Evolutionary conservation across 2,888 invertebrate species (phyloP).

Genomic region (Acanthosepion pharaonis): DNA sequence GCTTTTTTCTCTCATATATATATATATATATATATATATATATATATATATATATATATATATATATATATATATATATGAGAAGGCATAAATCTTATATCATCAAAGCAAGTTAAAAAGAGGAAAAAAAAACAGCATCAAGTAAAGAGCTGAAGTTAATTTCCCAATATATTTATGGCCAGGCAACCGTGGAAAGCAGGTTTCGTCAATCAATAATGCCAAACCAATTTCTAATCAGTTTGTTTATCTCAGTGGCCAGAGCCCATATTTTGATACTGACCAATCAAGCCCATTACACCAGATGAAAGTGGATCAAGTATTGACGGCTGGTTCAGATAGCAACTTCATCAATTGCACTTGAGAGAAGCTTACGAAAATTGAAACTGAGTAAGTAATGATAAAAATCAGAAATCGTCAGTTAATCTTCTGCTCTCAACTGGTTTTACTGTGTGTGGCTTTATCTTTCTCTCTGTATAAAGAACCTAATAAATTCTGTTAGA

Average conservation of each 20-base stretch:
- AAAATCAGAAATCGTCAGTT: not conserved
- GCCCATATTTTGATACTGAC: slow-evolving; percentile 23
- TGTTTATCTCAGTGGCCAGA: not conserved
- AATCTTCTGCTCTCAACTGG: not conserved
- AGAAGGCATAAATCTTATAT: not conserved
- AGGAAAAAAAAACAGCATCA: not conserved
- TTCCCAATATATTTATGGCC: not conserved
- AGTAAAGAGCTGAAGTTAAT: not conserved
- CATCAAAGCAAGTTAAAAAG: not conserved
- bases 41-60: not conserved
- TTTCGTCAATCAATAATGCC: not conserved
- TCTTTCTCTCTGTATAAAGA: not conserved
- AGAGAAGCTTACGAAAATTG: not conserved
- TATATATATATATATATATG: not conserved
- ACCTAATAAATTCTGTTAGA: not conserved
- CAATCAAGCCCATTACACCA: not conserved
- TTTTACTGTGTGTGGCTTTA: not conserved
- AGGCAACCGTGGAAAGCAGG: not conserved
- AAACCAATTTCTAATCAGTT: slow-evolving; percentile 11
- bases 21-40: not conserved
- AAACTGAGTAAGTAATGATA: slow-evolving; percentile 9
- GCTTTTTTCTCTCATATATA: not conserved
- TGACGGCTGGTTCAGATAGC: not conserved
- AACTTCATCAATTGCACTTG: not conserved
- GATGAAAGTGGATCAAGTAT: not conserved